A percentile compares a stretch with the other conserved stretches of the same genome.
These are phyloP conservation scores for Dascillus cervinus DNA, from an alignment of 2,888 invertebrate genomes.

Conservation along the genomic window DNA sequence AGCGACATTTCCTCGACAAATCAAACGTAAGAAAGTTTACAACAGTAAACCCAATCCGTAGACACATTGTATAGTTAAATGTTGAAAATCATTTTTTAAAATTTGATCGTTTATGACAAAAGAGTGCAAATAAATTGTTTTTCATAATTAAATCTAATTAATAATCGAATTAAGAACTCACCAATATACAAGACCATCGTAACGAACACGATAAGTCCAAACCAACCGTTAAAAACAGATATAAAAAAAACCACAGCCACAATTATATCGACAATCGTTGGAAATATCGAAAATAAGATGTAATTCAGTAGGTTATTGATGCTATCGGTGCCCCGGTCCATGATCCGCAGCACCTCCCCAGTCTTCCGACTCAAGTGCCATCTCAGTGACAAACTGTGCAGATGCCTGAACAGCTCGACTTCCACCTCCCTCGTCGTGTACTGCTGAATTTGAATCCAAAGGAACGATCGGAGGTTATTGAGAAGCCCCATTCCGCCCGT, in stretches of 20 bases:
- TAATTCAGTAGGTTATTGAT: constrained; percentile 90
- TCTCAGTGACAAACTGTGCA: constrained; percentile 82
- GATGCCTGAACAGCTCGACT: constrained; percentile 77
- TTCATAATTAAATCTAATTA: constrained; percentile 6
- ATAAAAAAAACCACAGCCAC: constrained; percentile 88
- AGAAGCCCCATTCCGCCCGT: constrained; percentile 87
- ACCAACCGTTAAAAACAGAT: constrained; percentile 83
- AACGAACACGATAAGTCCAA: constrained; percentile 87
- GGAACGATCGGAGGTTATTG: constrained; percentile 81
- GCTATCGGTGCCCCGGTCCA: constrained; percentile 96
- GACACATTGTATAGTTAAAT: too few relatives aligned
- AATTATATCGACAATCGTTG: constrained; percentile 86
- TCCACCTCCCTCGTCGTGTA: constrained; percentile 91
- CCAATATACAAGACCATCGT: constrained; percentile 92
- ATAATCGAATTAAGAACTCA: too few relatives aligned
- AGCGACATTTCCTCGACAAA: too few relatives aligned
- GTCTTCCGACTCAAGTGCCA: constrained; percentile 96
- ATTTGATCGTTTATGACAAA: too few relatives aligned
- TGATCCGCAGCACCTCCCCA: constrained; percentile 90
- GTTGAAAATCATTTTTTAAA: too few relatives aligned
- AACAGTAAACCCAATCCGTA: too few relatives aligned
- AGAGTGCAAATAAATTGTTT: constrained; percentile 3
- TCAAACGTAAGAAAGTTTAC: too few relatives aligned
- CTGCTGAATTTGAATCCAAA: constrained; percentile 95
- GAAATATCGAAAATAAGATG: constrained; percentile 86